Conservation (phyloP, 2,113 vertebrate species). For the Scomber japonicus region DNA sequence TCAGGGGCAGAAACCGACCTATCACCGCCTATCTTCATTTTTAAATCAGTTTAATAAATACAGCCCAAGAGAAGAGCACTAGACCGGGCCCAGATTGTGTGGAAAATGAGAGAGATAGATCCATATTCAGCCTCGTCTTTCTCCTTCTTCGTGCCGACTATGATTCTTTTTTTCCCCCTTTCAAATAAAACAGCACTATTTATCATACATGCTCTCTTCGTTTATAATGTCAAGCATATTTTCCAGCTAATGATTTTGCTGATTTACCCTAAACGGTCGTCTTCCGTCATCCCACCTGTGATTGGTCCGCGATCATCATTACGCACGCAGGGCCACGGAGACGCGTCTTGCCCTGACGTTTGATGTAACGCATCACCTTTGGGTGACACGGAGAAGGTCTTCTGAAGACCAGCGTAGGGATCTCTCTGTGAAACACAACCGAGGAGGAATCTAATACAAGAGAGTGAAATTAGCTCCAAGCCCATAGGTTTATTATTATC, state of each 20-base stretch:
- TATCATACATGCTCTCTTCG: too few species aligned
- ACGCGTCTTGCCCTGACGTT: slow-evolving; percentile 62
- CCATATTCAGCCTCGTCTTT: slow-evolving; percentile 2
- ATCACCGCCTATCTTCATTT: neutral
- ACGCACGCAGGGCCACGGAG: slow-evolving; percentile 69
- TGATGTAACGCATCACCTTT: slow-evolving; percentile 68
- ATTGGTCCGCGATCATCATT: slow-evolving; percentile 72
- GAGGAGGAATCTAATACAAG: neutral
- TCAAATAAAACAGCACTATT: neutral
- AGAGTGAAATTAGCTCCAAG: neutral
- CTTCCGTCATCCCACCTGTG: slow-evolving; percentile 71
- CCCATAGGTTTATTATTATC: too few species aligned
- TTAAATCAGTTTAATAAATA: neutral
- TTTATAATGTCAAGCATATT: neutral
- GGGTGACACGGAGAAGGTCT: slow-evolving; percentile 59
- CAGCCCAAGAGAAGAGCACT: neutral
- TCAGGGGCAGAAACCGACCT: neutral
- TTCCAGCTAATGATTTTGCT: slow-evolving; percentile 41
- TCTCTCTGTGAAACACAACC: neutral
- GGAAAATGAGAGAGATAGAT: slow-evolving; percentile 19
- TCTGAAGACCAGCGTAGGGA: neutral
- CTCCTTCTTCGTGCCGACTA: neutral
- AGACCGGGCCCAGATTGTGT: slow-evolving; percentile 4
- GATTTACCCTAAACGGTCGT: slow-evolving; percentile 65
- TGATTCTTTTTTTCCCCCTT: neutral